A percentile compares a stretch with the other conserved stretches of the same genome.
Evolutionary conservation across 2,888 invertebrate genomes (phyloP).

Genomic region (Crematogaster levior): DNA sequence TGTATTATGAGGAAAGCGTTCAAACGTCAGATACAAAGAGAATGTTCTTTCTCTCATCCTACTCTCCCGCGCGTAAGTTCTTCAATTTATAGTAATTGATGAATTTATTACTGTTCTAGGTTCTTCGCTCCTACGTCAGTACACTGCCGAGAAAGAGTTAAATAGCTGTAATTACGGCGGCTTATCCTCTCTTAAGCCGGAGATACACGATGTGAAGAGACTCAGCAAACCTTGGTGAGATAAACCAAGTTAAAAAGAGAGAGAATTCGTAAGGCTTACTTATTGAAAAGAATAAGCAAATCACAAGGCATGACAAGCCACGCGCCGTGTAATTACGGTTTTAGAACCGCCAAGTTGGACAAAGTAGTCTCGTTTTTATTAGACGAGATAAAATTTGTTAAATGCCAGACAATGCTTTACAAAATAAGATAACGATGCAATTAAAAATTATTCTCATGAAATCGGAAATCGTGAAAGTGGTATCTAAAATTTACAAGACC

Average conservation of each 20-base stretch:
- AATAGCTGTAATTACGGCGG: slow-evolving; percentile 63
- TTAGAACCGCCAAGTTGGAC: slow-evolving; percentile 62
- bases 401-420: not conserved
- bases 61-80: slow-evolving; percentile 56
- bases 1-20: slow-evolving; percentile 22
- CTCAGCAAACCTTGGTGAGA: too few species aligned
- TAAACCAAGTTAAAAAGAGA: too few species aligned
- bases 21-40: slow-evolving; percentile 41
- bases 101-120: slow-evolving; percentile 70
- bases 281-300: too few species aligned
- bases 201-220: too few species aligned
- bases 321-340: too few species aligned
- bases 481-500: not conserved
- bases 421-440: not conserved
- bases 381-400: not conserved
- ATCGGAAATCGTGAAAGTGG: not conserved
- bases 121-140: slow-evolving; percentile 59
- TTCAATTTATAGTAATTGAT: slow-evolving; percentile 74
- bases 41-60: slow-evolving; percentile 53
- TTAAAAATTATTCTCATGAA: not conserved
- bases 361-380: slow-evolving; percentile 41
- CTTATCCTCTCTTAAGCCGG: too few species aligned
- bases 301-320: too few species aligned
- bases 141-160: slow-evolving; percentile 62
- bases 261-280: too few species aligned